These are phyloP conservation scores for Cynopterus sphinx DNA, from an alignment of 2,797 vertebrate genomes.

Conservation along the genomic window DNA sequence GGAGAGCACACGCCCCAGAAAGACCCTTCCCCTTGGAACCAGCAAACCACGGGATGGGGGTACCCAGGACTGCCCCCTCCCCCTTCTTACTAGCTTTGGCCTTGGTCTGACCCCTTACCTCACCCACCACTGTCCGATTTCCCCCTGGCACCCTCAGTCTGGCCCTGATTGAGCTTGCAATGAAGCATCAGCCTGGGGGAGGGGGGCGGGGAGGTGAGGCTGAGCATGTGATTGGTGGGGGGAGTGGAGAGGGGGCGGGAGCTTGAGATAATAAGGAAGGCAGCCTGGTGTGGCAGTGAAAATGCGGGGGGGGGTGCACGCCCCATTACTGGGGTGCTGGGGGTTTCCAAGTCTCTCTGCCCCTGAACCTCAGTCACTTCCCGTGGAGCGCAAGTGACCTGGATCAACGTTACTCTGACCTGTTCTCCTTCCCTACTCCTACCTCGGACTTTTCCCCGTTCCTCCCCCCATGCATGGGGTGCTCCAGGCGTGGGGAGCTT, in stretches of 20 bases:
- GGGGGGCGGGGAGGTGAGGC: constrained; percentile 49
- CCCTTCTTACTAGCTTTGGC: constrained; percentile 82
- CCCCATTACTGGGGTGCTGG: background rate
- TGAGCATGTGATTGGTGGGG: constrained; percentile 79
- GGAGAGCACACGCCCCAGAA: background rate
- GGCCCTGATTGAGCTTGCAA: constrained; percentile 81
- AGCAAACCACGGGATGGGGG: constrained; percentile 69
- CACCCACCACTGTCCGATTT: constrained; percentile 24
- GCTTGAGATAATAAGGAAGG: background rate
- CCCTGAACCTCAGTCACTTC: constrained; percentile 48
- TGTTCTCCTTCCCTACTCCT: background rate
- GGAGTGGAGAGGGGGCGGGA: background rate
- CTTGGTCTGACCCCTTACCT: constrained; percentile 49
- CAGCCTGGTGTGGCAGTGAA: background rate
- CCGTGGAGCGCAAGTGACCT: background rate
- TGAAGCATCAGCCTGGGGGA: constrained; percentile 71
- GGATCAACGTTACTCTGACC: background rate
- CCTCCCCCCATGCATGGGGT: constrained; percentile 66
- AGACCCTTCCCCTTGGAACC: constrained; percentile 70
- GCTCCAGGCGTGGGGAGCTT: constrained; percentile 56
- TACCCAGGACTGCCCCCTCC: constrained; percentile 80
- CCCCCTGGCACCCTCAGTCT: constrained; percentile 61
- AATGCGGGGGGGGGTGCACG: background rate
- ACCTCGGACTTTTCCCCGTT: too few species aligned
- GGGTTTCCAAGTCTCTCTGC: background rate